Evolutionary conservation across 2,113 vertebrate species (phyloP).

Genomic region (Oryzias woworae): DNA sequence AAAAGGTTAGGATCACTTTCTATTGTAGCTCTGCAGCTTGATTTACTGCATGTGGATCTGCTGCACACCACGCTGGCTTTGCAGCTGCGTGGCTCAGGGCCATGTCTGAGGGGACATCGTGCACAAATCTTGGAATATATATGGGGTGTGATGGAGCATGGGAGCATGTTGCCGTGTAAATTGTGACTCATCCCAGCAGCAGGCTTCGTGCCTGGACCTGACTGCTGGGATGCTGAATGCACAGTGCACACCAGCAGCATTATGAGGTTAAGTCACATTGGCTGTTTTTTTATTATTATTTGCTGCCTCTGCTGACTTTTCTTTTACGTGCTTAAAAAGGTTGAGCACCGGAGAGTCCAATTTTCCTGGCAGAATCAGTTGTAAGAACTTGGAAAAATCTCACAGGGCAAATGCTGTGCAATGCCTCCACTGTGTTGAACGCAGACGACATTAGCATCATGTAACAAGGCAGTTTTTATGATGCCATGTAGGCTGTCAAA

Average conservation of each 20-base stretch:
- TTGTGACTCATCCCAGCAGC: constrained; percentile 39
- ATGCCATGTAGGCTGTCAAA: constrained; percentile 21
- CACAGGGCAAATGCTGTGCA: constrained; percentile 49
- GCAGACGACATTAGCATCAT: constrained; percentile 32
- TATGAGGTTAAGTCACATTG: not conserved
- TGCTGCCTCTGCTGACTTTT: not conserved
- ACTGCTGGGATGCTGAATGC: constrained; percentile 17
- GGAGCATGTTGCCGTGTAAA: constrained; percentile 14
- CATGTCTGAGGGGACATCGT: constrained; percentile 13
- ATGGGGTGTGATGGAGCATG: constrained; percentile 30
- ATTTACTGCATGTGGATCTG: constrained; percentile 38
- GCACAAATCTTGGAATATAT: constrained; percentile 15
- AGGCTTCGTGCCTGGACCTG: constrained; percentile 24
- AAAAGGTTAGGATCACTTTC: constrained; percentile 18
- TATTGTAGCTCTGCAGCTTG: constrained; percentile 13
- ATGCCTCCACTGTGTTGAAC: constrained; percentile 36
- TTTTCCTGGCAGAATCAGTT: constrained; percentile 30
- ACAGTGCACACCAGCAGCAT: constrained; percentile 18
- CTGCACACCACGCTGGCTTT: not conserved
- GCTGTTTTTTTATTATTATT: constrained; percentile 5
- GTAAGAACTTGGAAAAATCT: constrained; percentile 39
- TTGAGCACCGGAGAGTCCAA: not conserved
- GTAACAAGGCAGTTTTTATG: constrained; percentile 16
- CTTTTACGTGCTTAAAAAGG: not conserved
- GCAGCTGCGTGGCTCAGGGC: constrained; percentile 18